Conservation (phyloP, 1,140 invertebrate species). For the Stenopsyche tienmushanensis region DNA sequence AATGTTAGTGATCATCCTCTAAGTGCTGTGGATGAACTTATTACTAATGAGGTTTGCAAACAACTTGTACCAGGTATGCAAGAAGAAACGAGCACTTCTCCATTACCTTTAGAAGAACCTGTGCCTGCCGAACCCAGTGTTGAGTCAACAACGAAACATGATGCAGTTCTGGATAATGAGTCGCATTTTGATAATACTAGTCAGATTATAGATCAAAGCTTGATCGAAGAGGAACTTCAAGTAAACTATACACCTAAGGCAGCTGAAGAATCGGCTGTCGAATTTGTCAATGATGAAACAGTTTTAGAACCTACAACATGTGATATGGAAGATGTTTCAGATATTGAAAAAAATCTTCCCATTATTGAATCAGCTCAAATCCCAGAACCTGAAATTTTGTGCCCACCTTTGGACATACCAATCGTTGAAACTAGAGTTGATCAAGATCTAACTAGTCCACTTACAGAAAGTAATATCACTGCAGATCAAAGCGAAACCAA, state of each 20-base stretch:
- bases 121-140: neutral
- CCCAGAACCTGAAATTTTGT: neutral
- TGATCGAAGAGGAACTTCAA: neutral
- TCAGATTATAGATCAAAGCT: no score
- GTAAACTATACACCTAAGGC: neutral
- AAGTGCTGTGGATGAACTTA: constrained; percentile 19
- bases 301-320: neutral
- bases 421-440: no score
- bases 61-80: neutral
- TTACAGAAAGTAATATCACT: no score
- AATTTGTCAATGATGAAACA: neutral
- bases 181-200: neutral
- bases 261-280: neutral
- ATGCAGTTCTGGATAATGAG: neutral
- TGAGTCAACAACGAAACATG: neutral
- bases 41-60: constrained; percentile 29
- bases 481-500: constrained; percentile 24
- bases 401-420: no score
- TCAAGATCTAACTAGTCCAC: no score
- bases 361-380: neutral
- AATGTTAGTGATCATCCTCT: constrained; percentile 27
- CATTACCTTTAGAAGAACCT: neutral
- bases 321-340: neutral
- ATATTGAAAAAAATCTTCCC: neutral
- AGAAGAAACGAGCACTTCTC: neutral